Evolutionary conservation across 1,140 invertebrate species (phyloP).

Genomic region (Camponotus vicinus): DNA sequence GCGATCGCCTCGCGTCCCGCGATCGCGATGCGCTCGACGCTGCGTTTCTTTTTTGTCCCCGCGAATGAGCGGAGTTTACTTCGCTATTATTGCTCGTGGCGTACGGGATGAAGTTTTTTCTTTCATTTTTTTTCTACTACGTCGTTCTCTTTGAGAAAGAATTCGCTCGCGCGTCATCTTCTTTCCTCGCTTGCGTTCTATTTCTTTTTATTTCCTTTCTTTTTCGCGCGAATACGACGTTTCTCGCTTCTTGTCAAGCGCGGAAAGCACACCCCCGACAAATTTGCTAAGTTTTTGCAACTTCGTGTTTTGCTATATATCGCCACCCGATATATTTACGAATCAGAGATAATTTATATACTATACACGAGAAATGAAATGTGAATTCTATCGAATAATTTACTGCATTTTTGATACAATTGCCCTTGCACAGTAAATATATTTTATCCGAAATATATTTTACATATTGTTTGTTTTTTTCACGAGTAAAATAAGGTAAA

Average conservation of each 20-base stretch:
- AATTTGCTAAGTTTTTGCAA: conserved; percentile 65
- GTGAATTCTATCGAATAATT: conserved; percentile 70
- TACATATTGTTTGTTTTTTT: conserved; percentile 72
- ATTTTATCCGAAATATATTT: conserved; percentile 61
- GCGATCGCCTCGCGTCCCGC: not conserved
- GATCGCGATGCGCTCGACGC: not conserved
- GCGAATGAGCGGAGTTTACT: conserved; percentile 71
- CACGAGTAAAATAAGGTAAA: conserved; percentile 75
- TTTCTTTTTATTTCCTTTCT: conserved; percentile 14
- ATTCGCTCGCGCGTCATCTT: not conserved
- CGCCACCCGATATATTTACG: not conserved
- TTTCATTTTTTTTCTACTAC: not conserved
- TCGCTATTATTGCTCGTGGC: conserved; percentile 52
- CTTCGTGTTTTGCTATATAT: conserved; percentile 61
- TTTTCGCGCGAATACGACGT: not conserved
- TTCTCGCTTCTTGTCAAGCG: not conserved
- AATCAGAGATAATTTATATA: conserved; percentile 58
- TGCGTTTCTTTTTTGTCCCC: conserved; percentile 33
- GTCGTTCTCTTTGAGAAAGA: not conserved
- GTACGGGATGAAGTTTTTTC: not conserved
- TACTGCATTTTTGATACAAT: conserved; percentile 35
- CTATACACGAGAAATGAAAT: conserved; percentile 50
- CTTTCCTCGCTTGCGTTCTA: not conserved
- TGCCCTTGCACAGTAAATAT: conserved; percentile 30
- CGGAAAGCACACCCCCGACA: not conserved